Base-by-base conservation (phyloP, 2,797 vertebrate species). In the Pteronotus mesoamericanus region DNA sequence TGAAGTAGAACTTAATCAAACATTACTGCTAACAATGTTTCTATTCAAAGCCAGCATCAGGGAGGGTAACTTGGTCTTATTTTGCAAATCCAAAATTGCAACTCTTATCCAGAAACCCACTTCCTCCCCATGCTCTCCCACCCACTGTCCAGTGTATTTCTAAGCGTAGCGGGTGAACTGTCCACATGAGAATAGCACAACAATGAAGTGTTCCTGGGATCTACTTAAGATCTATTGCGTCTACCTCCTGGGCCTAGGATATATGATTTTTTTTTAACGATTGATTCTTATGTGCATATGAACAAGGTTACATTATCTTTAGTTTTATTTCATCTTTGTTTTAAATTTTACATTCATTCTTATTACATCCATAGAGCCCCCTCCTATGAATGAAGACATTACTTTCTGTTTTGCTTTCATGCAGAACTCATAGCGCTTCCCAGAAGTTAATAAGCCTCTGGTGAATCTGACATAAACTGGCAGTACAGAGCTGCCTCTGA, bases 391-490 rank as follows among this genome's bases (percentile, higher is more conserved):
- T 51, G 53, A 93, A 37, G 68, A 82, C 6, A 18, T 87, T 37
- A 59, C 22, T 24, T 85, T 86, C 83, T 26, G 51, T 61, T 97
- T 94, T 83, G 71, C 37, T 95, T 95, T 91, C 92, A 69, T 95
- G 74, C 48, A 89, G 94, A 96, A 88, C 55, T 68, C 71, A 7
- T 24, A 69, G 61, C 37, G 95, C 59, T 96, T 95, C 68, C 16
- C 39, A 69, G 77, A 95, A 77, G 75, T 97, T 96, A 92, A 86
- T 89, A 94, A 83, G 44, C 95, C 94, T 95, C 93, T 95, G 82
- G 61, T 95, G 96, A 96, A 95, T 96, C 84, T 86, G 93, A 96
- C 95, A 92, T 89, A 87, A 95, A 78, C 32, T 53, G 64, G 85
- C 69, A 93, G 92, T 37, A 74, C 83, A 80, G 66, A 87, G 59